Evolutionary conservation across 2,113 vertebrate genomes (phyloP), one percentile per base, ranked within the genome.

Genomic region (Syngnathus typhle): DNA sequence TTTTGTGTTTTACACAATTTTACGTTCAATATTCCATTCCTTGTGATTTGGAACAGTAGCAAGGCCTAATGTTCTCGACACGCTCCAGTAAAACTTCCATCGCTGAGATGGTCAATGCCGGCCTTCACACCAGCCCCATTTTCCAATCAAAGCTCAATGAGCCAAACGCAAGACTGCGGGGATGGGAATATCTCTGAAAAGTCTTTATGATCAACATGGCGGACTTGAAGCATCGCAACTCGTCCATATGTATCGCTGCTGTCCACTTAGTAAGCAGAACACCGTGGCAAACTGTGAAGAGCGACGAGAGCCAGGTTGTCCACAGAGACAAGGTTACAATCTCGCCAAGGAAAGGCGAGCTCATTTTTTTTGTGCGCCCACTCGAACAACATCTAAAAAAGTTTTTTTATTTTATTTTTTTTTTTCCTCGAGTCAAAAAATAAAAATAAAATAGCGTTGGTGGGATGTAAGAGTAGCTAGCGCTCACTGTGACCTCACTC

Each of bases 401-500:
- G 32, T 16, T 18, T 2, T n/a, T 51, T n/a, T n/a, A n/a, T n/a
- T n/a, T 16, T 18, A 0, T n/a, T 51, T n/a, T n/a, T 51, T n/a
- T n/a, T 2, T 9, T 5, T 13, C 44, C 54, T 56, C 23, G 27
- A 32, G 27, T 32, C 27, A 32, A 32, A 32, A 32, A 32, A 32
- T 32, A 32, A 32, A 3, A 32, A 32, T 32, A 32, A 6, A 56
- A 56, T 32, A 15, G 21, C 4, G 10, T 58, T 16, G 12, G n/a
- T 72, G 71, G 74, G 79, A 82, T 87, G 87, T 81, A 81, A 77
- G 84, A 88, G 86, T 85, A 87, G 82, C 87, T 85, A 87, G 89
- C 80, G 16, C 86, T 89, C 87, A 88, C 87, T 88, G 84, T 87
- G 87, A 90, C 82, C 83, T 84, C 82, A 80, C 78, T 76, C 32